phyloP scores from a whole-genome alignment of 2,888 invertebrate genomes.

The Adelphocoris suturalis region DNA sequence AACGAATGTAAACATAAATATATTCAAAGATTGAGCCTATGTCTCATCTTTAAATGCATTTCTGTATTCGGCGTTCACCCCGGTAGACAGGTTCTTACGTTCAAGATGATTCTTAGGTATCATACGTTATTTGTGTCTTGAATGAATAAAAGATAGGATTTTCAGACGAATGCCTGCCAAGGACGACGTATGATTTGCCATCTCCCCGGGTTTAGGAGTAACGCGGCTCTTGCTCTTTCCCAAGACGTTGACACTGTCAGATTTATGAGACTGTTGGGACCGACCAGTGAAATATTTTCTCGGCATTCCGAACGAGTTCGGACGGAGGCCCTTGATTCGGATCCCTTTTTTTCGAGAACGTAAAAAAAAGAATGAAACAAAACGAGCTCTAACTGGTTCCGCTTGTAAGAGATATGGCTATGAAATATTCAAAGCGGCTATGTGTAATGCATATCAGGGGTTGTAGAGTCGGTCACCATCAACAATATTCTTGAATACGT shows the following conservation, averaged over 20 bases:
- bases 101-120: not conserved
- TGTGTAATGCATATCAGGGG: slow-evolving; percentile 22
- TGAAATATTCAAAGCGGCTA: slow-evolving; percentile 8
- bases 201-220: not conserved
- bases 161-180: not conserved
- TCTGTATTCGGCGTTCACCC: too few species aligned
- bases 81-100: too few species aligned
- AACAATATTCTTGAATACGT: not conserved
- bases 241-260: not conserved
- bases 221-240: not conserved
- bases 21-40: too few species aligned
- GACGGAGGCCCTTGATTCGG: not conserved
- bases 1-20: too few species aligned
- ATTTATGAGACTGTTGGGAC: slow-evolving; percentile 2
- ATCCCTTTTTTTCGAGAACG: not conserved
- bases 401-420: slow-evolving; percentile 2
- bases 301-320: not conserved
- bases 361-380: not conserved
- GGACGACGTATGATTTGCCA: not conserved
- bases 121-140: not conserved
- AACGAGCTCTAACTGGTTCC: slow-evolving; percentile 20
- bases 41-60: too few species aligned
- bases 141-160: not conserved
- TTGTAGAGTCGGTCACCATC: slow-evolving; percentile 12
- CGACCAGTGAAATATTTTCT: slow-evolving; percentile 19